Evolutionary conservation across 2,113 vertebrate genomes (phyloP).

Genomic region (Trichechus manatus): DNA sequence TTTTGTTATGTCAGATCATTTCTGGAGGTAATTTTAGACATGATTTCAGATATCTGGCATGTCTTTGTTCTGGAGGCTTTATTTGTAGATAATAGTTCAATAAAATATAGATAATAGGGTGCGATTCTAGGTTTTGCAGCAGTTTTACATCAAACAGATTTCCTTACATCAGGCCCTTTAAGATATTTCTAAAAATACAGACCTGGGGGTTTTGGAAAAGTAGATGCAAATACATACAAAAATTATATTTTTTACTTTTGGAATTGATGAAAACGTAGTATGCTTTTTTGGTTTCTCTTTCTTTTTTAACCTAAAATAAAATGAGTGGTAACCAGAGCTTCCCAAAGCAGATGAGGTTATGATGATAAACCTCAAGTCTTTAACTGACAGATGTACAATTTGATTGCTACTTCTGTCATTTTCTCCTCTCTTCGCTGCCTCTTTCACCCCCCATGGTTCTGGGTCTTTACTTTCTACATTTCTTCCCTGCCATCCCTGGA

Average conservation of each 20-base stretch:
- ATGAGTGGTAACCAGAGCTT: neutral
- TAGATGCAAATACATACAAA: neutral
- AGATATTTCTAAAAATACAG: neutral
- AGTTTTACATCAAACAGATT: neutral
- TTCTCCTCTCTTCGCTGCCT: neutral
- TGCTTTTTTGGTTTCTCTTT: neutral
- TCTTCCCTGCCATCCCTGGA: neutral
- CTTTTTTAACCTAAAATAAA: neutral
- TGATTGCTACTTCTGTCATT: neutral
- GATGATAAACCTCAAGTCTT: constrained; percentile 3
- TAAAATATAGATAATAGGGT: neutral
- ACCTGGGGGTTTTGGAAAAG: neutral
- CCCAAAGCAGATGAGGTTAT: constrained; percentile 30
- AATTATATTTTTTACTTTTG: neutral
- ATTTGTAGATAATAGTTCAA: neutral
- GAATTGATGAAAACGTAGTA: neutral
- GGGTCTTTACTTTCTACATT: neutral
- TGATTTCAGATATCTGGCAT: neutral
- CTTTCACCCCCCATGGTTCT: neutral
- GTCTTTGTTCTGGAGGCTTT: constrained; percentile 11
- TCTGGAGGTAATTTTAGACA: constrained; percentile 14
- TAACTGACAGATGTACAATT: constrained; percentile 1
- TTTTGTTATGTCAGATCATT: neutral
- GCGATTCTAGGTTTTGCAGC: neutral
- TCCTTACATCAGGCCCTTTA: neutral